Conservation (phyloP, 2,113 vertebrate species). For the Labeo catla region DNA sequence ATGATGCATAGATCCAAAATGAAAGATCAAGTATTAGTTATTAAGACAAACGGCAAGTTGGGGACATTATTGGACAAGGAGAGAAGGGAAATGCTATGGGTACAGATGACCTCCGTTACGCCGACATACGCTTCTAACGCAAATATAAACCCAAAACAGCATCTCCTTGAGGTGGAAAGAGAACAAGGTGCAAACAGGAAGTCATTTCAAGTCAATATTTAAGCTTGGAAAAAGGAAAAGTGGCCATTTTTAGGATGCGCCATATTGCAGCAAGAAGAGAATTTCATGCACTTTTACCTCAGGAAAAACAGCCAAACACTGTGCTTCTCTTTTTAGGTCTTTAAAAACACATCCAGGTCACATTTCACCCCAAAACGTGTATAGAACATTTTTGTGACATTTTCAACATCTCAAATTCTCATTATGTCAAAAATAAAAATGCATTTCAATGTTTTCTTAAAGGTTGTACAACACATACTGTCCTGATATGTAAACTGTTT, state of each 20-base stretch:
- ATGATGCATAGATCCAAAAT: constrained; percentile 76
- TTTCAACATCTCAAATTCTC: neutral
- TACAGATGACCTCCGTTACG: neutral
- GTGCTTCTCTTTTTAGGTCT: constrained; percentile 19
- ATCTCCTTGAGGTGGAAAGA: neutral
- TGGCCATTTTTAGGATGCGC: constrained; percentile 1
- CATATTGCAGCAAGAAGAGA: constrained; percentile 9
- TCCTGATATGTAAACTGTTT: neutral
- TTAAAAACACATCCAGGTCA: neutral
- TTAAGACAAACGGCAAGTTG: constrained; percentile 73
- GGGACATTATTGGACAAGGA: neutral
- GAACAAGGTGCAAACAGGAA: constrained; percentile 11
- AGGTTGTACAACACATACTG: no score
- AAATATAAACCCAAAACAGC: neutral
- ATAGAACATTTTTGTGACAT: neutral
- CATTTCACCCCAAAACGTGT: neutral
- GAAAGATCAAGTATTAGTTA: constrained; percentile 63
- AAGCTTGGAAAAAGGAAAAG: constrained; percentile 11
- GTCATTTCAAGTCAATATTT: constrained; percentile 2
- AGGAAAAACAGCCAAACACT: constrained; percentile 31
- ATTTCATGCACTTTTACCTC: neutral
- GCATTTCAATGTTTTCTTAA: no score
- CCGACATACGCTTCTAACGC: neutral
- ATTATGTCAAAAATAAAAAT: neutral
- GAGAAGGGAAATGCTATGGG: constrained; percentile 18